phyloP scores from a whole-genome alignment of 1,140 invertebrate genomes.

The Ips typographus region DNA sequence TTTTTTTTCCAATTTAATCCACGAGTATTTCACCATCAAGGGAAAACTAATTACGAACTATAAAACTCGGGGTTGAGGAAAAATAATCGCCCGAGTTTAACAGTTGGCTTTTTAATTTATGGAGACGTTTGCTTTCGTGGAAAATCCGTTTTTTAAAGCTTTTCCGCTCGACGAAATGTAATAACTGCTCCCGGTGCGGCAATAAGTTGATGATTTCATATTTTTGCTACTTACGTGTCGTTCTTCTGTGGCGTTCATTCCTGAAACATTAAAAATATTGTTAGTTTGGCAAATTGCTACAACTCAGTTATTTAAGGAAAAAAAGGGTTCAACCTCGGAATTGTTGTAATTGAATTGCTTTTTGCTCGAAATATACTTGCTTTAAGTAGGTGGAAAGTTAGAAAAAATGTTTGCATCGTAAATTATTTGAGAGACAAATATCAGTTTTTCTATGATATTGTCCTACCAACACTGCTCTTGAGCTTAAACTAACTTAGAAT shows the following conservation, averaged over 20 bases:
- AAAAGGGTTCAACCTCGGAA: too few relatives aligned
- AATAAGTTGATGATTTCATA: neutral
- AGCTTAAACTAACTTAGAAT: too few relatives aligned
- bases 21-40: constrained; percentile 9
- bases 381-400: too few relatives aligned
- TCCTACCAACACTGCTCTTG: too few relatives aligned
- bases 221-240: constrained; percentile 48
- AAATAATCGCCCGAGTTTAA: constrained; percentile 16
- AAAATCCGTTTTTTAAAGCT: constrained; percentile 10
- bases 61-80: constrained; percentile 10
- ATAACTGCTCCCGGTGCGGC: too few relatives aligned
- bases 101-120: constrained; percentile 10
- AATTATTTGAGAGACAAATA: too few relatives aligned
- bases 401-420: too few relatives aligned
- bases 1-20: constrained; percentile 13
- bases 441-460: too few relatives aligned
- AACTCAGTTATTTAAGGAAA: too few relatives aligned
- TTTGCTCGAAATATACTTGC: too few relatives aligned
- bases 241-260: constrained; percentile 51
- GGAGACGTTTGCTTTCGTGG: constrained; percentile 9
- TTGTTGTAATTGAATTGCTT: too few relatives aligned
- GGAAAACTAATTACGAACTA: constrained; percentile 21
- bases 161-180: neutral
- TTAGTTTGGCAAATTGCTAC: too few relatives aligned
- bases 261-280: constrained; percentile 39